Evolutionary conservation across 2,888 invertebrate species (phyloP).

Genomic region (Nymphalis urticae): DNA sequence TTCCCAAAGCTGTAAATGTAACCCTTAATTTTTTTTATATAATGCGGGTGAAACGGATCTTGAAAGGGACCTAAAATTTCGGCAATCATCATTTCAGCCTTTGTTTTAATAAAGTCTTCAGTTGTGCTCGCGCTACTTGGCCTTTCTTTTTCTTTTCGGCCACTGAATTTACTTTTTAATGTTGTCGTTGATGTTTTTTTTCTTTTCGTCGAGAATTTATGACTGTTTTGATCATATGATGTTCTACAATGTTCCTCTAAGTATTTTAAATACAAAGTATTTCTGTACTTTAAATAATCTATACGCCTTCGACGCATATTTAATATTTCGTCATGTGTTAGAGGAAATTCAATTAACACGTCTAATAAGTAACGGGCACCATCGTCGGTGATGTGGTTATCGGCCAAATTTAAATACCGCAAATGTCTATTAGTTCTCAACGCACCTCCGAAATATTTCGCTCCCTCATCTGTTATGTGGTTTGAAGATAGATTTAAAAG

Average conservation of each 20-base stretch:
- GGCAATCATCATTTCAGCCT: conserved; percentile 44
- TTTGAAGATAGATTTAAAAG: conserved; percentile 62
- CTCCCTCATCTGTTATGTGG: conserved; percentile 60
- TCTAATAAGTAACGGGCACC: conserved; percentile 54
- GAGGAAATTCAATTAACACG: conserved; percentile 52
- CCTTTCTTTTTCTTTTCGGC: conserved; percentile 38
- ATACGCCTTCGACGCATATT: conserved; percentile 43
- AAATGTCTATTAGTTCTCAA: conserved; percentile 61
- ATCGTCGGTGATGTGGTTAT: conserved; percentile 55
- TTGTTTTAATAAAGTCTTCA: conserved; percentile 42
- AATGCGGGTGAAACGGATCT: conserved; percentile 48
- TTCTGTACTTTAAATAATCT: conserved; percentile 38
- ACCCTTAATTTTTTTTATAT: conserved; percentile 41
- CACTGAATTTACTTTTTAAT: conserved; percentile 33
- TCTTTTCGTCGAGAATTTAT: conserved; percentile 37
- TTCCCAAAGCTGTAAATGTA: conserved; percentile 52
- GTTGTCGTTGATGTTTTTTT: conserved; percentile 35
- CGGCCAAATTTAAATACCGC: conserved; percentile 62
- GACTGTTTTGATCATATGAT: conserved; percentile 41
- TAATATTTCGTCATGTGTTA: conserved; percentile 50
- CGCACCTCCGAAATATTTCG: conserved; percentile 51
- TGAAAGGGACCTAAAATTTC: conserved; percentile 48
- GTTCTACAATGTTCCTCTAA: conserved; percentile 30
- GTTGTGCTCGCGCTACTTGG: not conserved
- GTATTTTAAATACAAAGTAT: conserved; percentile 34